These are phyloP conservation scores for Mythimna pallens DNA, from an alignment of 2,888 invertebrate species.

Conservation along the genomic window DNA sequence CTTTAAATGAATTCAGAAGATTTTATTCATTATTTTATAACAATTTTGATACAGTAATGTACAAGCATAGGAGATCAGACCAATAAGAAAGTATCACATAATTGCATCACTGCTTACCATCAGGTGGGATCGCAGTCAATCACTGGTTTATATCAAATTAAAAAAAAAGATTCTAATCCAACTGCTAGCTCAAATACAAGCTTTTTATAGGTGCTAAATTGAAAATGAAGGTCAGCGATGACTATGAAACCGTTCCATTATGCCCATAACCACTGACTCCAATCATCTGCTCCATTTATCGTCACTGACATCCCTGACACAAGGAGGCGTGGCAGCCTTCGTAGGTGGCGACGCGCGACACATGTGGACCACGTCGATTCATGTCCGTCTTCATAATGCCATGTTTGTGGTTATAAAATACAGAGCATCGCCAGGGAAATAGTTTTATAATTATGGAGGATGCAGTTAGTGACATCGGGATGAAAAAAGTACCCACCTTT, in stretches of 20 bases:
- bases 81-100: no score
- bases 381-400: slow-evolving; percentile 56
- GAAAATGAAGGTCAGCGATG: background rate
- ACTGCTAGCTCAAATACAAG: no score
- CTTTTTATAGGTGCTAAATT: background rate
- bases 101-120: no score
- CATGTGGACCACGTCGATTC: slow-evolving; percentile 56
- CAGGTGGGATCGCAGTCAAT: no score
- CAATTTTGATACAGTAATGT: no score
- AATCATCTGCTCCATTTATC: slow-evolving; percentile 34
- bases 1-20: no score
- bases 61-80: no score
- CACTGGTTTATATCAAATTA: no score
- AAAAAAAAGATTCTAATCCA: no score
- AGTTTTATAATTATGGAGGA: slow-evolving; percentile 10
- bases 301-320: slow-evolving; percentile 52
- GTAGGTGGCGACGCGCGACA: slow-evolving; percentile 60
- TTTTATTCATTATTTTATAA: no score
- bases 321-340: slow-evolving; percentile 57
- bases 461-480: slow-evolving; percentile 16
- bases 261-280: slow-evolving; percentile 2
- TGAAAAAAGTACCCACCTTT: background rate
- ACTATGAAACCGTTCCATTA: slow-evolving; percentile 11
- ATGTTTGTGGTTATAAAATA: slow-evolving; percentile 54
- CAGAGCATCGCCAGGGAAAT: slow-evolving; percentile 7